Base-by-base conservation (phyloP, 1,140 invertebrate genomes). In the Scaptomyza hsui region DNA sequence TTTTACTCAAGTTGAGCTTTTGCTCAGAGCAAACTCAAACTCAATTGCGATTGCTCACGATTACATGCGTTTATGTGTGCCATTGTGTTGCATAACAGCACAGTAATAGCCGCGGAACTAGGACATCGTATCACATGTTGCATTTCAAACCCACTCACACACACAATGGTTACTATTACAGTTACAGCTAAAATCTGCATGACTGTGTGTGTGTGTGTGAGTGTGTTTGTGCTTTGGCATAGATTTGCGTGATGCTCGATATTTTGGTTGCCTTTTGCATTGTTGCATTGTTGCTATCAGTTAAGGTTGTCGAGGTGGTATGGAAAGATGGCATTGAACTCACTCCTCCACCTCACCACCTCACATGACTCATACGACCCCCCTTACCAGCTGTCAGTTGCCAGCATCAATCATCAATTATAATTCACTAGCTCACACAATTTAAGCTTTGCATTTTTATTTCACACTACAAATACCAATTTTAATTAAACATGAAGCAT, bases 1-100 rank as follows among this genome's bases (percentile, higher is more conserved):
- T 69, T 69, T 62, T 4, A 18, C 65, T 69, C 65, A 15, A 32
- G 15, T 16, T 29, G 4, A 45, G 60, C 48, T 63, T 64, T 56
- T 6, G 15, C 62, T 64, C 49, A 24, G 4, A 37, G 48, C 4
- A 4, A 29, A 2, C 42, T 29, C 41, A 42, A 37, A 47, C 76
- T 62, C 62, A 72, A 69, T 19, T 45, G 21, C 32, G 53, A 21
- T 41, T 42, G 39, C 32, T 24, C 41, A 35, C 21, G 29, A 24
- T 47, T 32, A 57, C 60, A 57, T 35, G 37, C 44, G 67, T 71
- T 81, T 81, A 88, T 86, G 74, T 86, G 78, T 86, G 81, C 82
- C 82, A 86, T 86, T 88, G 81, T 85, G 82, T 86, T 86, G 81
- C 81, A 86, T 86, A 86, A 86, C 82, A 86, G 75, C 69, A 61